These are phyloP conservation scores for Holothuria scabra DNA, from an alignment of 53 echinoderm and acorn worm species.

Conservation along the genomic window DNA sequence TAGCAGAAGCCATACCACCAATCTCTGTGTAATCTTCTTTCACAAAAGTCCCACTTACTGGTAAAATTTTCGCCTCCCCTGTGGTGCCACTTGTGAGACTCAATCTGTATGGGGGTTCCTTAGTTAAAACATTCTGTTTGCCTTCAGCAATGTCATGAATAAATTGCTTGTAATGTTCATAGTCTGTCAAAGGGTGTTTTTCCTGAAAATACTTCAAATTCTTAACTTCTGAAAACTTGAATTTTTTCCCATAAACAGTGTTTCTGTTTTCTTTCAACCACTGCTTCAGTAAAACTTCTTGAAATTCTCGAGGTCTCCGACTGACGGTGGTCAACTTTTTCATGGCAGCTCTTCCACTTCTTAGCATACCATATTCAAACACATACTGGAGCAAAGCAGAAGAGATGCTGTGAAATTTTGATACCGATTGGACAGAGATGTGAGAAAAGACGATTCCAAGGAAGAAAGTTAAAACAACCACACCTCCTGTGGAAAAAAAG, in stretches of 20 bases:
- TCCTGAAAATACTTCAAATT: conserved; percentile 56
- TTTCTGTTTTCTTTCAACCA: conserved; percentile 47
- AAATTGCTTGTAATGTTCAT: conserved; percentile 71
- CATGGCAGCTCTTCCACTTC: conserved; percentile 22
- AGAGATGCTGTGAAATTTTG: conserved; percentile 5
- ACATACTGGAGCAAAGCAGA: conserved; percentile 41
- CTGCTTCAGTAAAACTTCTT: conserved; percentile 58
- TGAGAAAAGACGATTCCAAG: conserved; percentile 31
- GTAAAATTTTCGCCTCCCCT: conserved; percentile 69
- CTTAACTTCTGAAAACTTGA: conserved; percentile 56
- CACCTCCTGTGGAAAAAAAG: background rate
- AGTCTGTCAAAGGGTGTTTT: conserved; percentile 71
- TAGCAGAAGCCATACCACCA: background rate
- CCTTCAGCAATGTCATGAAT: conserved; percentile 68
- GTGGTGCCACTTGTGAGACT: conserved; percentile 77
- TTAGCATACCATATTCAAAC: conserved; percentile 35
- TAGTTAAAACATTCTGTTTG: conserved; percentile 51
- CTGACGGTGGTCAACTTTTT: conserved; percentile 26
- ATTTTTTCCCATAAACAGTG: conserved; percentile 63
- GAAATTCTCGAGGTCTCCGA: conserved; percentile 51
- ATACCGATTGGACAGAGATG: conserved; percentile 29
- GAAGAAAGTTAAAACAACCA: conserved; percentile 26
- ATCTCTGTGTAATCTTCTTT: background rate
- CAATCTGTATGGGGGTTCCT: conserved; percentile 45
- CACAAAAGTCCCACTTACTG: conserved; percentile 20